These are phyloP conservation scores for Actenoides lindsayi DNA, from an alignment of 2,113 vertebrate species.

Conservation along the genomic window DNA sequence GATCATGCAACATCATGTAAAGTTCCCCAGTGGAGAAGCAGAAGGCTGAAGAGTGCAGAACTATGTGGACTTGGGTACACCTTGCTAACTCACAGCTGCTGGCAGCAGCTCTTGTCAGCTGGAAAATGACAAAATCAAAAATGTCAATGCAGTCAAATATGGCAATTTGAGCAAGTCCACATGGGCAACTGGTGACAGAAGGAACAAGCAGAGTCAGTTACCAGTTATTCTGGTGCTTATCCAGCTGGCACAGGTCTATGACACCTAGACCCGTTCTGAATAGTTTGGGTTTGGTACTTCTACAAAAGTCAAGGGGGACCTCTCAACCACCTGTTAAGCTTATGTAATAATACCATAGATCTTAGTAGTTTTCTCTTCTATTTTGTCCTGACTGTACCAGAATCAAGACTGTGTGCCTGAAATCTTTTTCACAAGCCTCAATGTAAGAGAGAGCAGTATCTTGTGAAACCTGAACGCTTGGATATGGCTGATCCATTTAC, in stretches of 20 bases:
- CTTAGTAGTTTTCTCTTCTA: background rate
- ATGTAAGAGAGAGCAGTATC: background rate
- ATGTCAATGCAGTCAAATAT: background rate
- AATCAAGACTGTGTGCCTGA: background rate
- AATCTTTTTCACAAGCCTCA: background rate
- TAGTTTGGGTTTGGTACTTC: background rate
- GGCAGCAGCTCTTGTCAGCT: background rate
- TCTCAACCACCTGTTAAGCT: background rate
- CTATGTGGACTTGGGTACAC: background rate
- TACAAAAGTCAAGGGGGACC: background rate
- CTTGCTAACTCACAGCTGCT: background rate
- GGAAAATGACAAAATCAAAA: background rate
- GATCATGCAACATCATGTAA: background rate
- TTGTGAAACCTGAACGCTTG: background rate
- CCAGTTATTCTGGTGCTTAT: background rate
- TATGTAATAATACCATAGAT: background rate
- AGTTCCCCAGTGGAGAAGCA: background rate
- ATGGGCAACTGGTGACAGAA: background rate
- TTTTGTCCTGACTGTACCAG: too few species aligned
- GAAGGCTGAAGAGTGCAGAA: background rate
- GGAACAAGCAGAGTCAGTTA: background rate
- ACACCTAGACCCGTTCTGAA: background rate
- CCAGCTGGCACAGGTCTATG: background rate
- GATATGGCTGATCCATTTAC: background rate
- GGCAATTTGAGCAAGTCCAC: background rate